phyloP scores from a whole-genome alignment of 2,888 invertebrate genomes.

The Pachliopta kotzebuea region DNA sequence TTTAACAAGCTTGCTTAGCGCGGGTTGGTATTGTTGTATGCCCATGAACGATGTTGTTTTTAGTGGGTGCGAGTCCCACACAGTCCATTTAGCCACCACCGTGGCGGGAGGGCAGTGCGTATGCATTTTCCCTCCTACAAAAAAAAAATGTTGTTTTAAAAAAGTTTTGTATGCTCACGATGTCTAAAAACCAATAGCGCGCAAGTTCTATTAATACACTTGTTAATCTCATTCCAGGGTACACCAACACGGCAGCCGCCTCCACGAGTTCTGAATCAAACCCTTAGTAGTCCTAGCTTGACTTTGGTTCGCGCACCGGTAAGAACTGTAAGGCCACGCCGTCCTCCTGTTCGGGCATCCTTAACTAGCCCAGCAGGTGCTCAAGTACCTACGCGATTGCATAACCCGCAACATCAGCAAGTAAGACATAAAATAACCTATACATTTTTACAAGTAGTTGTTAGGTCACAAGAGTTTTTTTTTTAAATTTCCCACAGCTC shows the following conservation, averaged over 20 bases:
- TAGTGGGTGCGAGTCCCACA: no score
- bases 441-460: no score
- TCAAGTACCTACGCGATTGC: constrained; percentile 38
- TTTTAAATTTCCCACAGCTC: no score
- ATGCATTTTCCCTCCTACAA: no score
- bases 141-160: no score
- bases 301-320: constrained; percentile 58
- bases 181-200: background rate
- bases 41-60: no score
- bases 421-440: constrained; percentile 3
- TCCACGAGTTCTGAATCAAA: constrained; percentile 61
- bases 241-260: constrained; percentile 50
- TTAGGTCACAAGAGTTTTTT: no score
- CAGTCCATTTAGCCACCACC: no score
- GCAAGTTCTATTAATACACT: background rate
- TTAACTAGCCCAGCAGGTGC: constrained; percentile 36
- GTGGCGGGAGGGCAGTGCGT: no score
- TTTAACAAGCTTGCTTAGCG: no score
- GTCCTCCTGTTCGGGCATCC: constrained; percentile 45
- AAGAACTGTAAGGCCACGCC: constrained; percentile 44
- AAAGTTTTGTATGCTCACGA: no score
- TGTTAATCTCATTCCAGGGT: constrained; percentile 44
- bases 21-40: no score
- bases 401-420: constrained; percentile 43
- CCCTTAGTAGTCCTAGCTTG: constrained; percentile 48